phyloP scores from a whole-genome alignment of 2,797 vertebrate genomes.

The Leptoclinus maculatus region DNA sequence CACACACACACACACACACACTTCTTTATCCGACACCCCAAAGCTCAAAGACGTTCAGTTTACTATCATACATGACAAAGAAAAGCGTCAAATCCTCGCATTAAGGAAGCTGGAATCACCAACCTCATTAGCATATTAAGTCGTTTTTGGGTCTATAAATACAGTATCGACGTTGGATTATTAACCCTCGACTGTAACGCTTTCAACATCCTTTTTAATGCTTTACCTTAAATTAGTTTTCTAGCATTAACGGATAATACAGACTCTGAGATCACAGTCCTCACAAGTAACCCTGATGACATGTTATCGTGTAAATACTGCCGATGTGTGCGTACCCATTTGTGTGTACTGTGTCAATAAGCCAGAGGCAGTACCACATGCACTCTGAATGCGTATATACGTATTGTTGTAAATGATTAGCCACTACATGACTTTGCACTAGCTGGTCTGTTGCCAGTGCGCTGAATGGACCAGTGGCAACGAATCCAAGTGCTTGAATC shows the following conservation, averaged over 20 bases:
- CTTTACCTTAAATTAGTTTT: not conserved
- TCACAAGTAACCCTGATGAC: not conserved
- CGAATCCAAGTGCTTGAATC: conserved; percentile 31
- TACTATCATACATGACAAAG: not conserved
- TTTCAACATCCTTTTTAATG: not conserved
- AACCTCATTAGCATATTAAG: not conserved
- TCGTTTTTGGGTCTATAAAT: not conserved
- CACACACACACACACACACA: not conserved
- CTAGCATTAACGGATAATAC: not conserved
- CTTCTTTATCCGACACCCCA: not conserved
- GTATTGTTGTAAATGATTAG: conserved; percentile 11
- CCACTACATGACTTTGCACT: not conserved
- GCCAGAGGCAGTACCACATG: not conserved
- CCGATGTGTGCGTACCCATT: not conserved
- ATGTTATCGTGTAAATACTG: not conserved
- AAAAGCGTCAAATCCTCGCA: not conserved
- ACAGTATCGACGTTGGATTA: not conserved
- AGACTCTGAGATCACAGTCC: not conserved
- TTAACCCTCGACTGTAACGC: not conserved
- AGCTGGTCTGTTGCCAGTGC: not conserved
- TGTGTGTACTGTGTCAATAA: not conserved
- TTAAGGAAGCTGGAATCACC: not conserved
- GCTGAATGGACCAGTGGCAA: not conserved
- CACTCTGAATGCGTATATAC: not conserved
- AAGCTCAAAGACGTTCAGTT: not conserved